These are phyloP conservation scores for Tympanuchus pallidicinctus DNA, from an alignment of 2,113 vertebrate species.

Conservation along the genomic window DNA sequence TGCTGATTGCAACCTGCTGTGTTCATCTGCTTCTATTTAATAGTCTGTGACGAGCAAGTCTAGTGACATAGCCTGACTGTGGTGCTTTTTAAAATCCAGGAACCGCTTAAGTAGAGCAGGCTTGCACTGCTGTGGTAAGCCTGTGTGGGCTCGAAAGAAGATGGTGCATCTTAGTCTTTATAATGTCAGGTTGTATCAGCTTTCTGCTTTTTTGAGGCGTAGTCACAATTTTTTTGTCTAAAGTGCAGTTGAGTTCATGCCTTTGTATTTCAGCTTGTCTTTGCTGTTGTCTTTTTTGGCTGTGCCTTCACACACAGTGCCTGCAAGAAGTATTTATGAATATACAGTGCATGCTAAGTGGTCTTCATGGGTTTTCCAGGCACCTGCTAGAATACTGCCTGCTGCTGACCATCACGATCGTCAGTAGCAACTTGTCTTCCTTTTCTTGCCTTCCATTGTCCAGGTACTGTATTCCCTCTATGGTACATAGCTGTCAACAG, in stretches of 20 bases:
- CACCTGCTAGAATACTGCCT: constrained; percentile 69
- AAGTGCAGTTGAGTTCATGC: constrained; percentile 77
- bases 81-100: constrained; percentile 73
- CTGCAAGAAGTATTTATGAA: constrained; percentile 78
- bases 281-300: constrained; percentile 80
- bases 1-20: constrained; percentile 71
- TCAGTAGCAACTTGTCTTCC: constrained; percentile 48
- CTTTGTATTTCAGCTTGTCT: constrained; percentile 75
- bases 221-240: constrained; percentile 40
- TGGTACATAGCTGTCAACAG: constrained; percentile 40
- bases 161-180: constrained; percentile 13
- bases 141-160: constrained; percentile 31
- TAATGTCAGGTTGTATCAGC: constrained; percentile 46
- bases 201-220: constrained; percentile 69
- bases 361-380: constrained; percentile 71
- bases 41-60: constrained; percentile 73
- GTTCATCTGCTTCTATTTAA: constrained; percentile 72
- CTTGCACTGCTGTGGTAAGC: constrained; percentile 48
- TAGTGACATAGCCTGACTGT: constrained; percentile 63
- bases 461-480: constrained; percentile 49
- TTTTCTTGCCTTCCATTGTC: constrained; percentile 51
- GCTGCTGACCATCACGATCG: background rate
- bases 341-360: constrained; percentile 68
- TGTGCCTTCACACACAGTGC: constrained; percentile 84
- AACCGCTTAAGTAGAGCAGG: constrained; percentile 46